These are phyloP conservation scores for Mythimna impura DNA, from an alignment of 2,888 invertebrate genomes.

Conservation along the genomic window DNA sequence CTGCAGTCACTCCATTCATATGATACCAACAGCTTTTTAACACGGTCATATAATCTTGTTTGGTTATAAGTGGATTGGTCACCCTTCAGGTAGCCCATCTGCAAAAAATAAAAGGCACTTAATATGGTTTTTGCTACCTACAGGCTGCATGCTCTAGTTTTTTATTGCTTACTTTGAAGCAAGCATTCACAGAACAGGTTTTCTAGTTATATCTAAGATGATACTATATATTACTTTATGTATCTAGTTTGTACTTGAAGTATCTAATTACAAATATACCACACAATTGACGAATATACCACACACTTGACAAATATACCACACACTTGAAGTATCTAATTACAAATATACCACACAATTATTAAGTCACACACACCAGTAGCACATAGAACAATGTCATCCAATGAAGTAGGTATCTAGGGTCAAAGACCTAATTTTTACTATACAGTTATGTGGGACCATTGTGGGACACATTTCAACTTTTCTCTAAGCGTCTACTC, in stretches of 20 bases:
- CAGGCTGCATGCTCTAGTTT: slow-evolving; percentile 30
- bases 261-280: neutral
- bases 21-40: slow-evolving; percentile 85
- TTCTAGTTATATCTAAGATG: slow-evolving; percentile 15
- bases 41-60: slow-evolving; percentile 84
- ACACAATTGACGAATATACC: neutral
- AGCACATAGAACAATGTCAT: neutral
- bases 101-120: slow-evolving; percentile 67
- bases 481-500: neutral
- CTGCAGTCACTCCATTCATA: slow-evolving; percentile 91
- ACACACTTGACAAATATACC: neutral
- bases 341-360: neutral
- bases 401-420: slow-evolving; percentile 6
- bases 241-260: neutral
- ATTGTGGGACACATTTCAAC: slow-evolving; percentile 27
- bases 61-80: slow-evolving; percentile 70
- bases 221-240: neutral
- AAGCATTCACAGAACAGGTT: slow-evolving; percentile 42
- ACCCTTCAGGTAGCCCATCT: slow-evolving; percentile 83
- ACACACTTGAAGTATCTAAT: neutral
- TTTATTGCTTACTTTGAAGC: slow-evolving; percentile 32
- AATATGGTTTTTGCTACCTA: slow-evolving; percentile 35
- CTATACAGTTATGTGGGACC: slow-evolving; percentile 49
- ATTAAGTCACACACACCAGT: neutral
- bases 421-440: slow-evolving; percentile 60